Base-by-base conservation (phyloP, 2,113 vertebrate species). In the Muntiacus muntjak region DNA sequence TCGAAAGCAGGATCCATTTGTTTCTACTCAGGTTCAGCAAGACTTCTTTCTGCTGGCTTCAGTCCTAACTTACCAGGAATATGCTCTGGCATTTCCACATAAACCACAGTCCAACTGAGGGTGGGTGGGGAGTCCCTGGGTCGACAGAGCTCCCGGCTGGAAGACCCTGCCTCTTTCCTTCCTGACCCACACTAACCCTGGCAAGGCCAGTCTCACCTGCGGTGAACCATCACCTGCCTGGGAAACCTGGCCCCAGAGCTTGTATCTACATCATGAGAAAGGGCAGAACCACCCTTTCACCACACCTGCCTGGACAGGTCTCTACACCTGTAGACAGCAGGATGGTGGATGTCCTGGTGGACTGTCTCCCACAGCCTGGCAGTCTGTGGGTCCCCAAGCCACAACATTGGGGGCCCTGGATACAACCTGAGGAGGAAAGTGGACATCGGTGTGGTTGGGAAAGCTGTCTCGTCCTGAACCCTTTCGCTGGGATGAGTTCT, bases 291-390 rank as follows among this genome's bases (percentile, higher is more conserved):
- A 2, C 43, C 43, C 43, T 45, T 5, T 45, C 43, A 45, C 43
- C 52, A 64, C 30, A 33, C 33, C 62, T 2, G 3, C 9, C 26
- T 40, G 21, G 45, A 36, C 62, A 17, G 54, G 12, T 25, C 85
- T 62, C 40, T n/a, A 12, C 16, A 5, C 30, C 33, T 4, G 26
- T 1, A 11, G 43, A 19, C 54, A 54, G 15, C 60, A 36, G 17
- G 21, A 13, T 0, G 1, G 10, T 2, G 6, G 36, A 19, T 6
- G 6, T 19, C 55, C 57, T 1, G 1, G 13, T 30, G 33, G 83
- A 36, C 6, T 8, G 16, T 1, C 21, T 40, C 55, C 50, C 19
- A 1, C 6, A 1, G 23, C 57, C 43, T 81, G 50, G n/a, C 4
- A 25, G 12, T n/a, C 40, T 40, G 12, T 5, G 26, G 17, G 14